phyloP scores from a whole-genome alignment of 2,888 invertebrate species.

The Drosophila fungiperda region DNA sequence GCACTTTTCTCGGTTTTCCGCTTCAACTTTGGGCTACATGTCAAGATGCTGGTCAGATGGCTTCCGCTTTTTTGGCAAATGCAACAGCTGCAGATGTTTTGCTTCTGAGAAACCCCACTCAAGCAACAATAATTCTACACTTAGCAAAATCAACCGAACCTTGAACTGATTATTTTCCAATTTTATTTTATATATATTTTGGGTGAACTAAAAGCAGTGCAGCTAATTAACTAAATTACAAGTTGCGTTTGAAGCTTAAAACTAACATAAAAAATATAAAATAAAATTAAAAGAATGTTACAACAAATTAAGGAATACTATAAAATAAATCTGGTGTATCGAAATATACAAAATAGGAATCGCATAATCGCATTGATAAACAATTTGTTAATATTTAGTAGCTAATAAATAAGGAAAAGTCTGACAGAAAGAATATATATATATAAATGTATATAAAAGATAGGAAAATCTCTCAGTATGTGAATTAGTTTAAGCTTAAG shows the following conservation, averaged over 20 bases:
- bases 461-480: neutral
- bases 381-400: neutral
- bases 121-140: neutral
- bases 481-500: neutral
- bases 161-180: neutral
- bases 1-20: slow-evolving; percentile 48
- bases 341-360: neutral
- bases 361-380: neutral
- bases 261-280: neutral
- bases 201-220: neutral
- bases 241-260: neutral
- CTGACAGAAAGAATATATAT: neutral
- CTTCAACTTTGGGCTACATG: slow-evolving; percentile 70
- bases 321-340: neutral
- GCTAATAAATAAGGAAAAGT: neutral
- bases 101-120: slow-evolving; percentile 26
- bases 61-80: slow-evolving; percentile 39
- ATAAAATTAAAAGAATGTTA: no score
- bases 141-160: slow-evolving; percentile 11
- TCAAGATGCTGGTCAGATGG: slow-evolving; percentile 64
- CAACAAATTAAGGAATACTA: neutral
- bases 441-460: neutral
- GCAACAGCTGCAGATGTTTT: slow-evolving; percentile 67
- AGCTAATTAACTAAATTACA: neutral
- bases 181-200: neutral